Evolutionary conservation across 2,888 invertebrate species (phyloP).

Genomic region (Eupeodes latifasciatus): DNA sequence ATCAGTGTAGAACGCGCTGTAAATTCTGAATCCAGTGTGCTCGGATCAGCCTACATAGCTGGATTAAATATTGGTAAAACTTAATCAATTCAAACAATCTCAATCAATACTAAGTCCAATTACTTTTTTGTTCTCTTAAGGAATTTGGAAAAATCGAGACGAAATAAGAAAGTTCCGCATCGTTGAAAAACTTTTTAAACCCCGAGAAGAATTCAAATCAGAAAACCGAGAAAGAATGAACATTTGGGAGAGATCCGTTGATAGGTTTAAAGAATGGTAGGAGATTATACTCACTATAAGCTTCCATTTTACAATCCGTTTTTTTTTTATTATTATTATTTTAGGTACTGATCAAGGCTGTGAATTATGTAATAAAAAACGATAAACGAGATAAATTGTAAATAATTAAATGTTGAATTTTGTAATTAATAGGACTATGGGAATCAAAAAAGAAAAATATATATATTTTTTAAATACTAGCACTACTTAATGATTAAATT

Average conservation of each 20-base stretch:
- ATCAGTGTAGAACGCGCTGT: slow-evolving; percentile 90
- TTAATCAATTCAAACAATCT: not conserved
- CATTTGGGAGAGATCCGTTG: slow-evolving; percentile 81
- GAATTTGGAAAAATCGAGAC: slow-evolving; percentile 89
- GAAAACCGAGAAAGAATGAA: slow-evolving; percentile 78
- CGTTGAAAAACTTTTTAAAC: slow-evolving; percentile 87
- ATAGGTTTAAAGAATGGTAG: slow-evolving; percentile 83
- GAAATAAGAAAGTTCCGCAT: slow-evolving; percentile 87
- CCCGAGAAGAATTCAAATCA: slow-evolving; percentile 81
- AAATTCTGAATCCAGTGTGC: slow-evolving; percentile 91
- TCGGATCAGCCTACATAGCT: slow-evolving; percentile 94
- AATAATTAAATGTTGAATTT: slow-evolving; percentile 14
- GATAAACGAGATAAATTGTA: not conserved
- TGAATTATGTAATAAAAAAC: not conserved
- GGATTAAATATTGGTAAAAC: slow-evolving; percentile 90
- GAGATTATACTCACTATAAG: slow-evolving; percentile 34
- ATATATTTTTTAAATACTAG: too few relatives aligned
- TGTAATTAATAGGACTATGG: not conserved
- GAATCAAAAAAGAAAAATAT: too few relatives aligned
- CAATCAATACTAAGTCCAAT: too few relatives aligned
- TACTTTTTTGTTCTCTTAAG: slow-evolving; percentile 82
- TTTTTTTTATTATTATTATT: not conserved
- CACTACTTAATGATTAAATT: too few relatives aligned
- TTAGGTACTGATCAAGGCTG: slow-evolving; percentile 39
- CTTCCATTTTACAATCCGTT: not conserved